phyloP scores from a whole-genome alignment of 2,797 vertebrate genomes.

The Chelmon rostratus region DNA sequence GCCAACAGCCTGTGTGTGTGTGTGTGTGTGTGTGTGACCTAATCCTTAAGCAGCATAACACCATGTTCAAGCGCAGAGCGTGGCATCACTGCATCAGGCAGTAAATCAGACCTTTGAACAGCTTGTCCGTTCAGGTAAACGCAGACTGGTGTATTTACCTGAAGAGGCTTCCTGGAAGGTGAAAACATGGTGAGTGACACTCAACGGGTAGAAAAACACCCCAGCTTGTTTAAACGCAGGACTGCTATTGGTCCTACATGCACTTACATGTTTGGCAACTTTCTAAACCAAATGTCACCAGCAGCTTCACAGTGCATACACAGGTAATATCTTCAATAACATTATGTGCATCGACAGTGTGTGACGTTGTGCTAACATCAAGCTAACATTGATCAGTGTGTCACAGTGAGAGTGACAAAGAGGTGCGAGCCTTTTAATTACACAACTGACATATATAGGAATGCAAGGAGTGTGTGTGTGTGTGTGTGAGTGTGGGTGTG shows the following conservation, averaged over 20 bases:
- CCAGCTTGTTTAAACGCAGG: no score
- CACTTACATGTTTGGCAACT: neutral
- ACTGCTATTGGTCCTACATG: no score
- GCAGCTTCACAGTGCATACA: no score
- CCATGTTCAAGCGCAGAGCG: constrained; percentile 8
- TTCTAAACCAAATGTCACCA: neutral
- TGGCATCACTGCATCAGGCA: neutral
- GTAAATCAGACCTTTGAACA: constrained; percentile 10
- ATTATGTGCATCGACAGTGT: neutral
- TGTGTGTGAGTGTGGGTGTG: constrained; percentile 38
- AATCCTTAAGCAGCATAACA: constrained; percentile 10
- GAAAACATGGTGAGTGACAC: neutral
- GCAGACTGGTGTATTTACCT: neutral
- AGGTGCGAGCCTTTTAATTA: constrained; percentile 79
- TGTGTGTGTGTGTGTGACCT: constrained; percentile 32
- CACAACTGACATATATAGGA: constrained; percentile 71
- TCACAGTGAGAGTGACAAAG: constrained; percentile 83
- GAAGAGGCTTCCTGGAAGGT: neutral
- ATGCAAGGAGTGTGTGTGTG: constrained; percentile 67
- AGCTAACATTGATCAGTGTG: constrained; percentile 1
- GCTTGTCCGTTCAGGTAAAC: neutral
- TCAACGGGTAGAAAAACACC: no score
- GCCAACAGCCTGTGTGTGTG: constrained; percentile 67
- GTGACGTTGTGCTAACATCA: no score
- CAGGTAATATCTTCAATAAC: neutral